Conservation (phyloP, 2,888 invertebrate genomes). For the Diaperis boleti region DNA sequence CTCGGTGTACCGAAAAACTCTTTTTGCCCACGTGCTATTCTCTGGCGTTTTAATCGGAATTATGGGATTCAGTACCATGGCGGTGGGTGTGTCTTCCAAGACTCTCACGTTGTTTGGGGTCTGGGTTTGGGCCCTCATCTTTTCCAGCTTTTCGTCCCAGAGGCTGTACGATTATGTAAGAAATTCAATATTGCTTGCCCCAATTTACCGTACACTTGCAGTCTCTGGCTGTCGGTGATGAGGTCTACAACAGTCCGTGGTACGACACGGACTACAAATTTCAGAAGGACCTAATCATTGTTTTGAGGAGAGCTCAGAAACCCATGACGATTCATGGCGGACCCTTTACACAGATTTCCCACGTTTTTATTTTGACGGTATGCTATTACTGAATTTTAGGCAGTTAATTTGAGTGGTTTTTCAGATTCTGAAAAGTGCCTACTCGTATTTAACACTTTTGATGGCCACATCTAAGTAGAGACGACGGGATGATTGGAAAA, state of each 20-base stretch:
- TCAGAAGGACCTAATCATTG: constrained; percentile 2
- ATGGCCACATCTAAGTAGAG: too few species aligned
- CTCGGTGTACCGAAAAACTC: constrained; percentile 1
- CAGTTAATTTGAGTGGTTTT: too few species aligned
- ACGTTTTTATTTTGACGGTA: constrained; percentile 3
- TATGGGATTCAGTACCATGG: constrained; percentile 23
- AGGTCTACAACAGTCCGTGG: constrained; percentile 14
- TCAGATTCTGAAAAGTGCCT: constrained; percentile 16
- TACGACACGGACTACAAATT: constrained; percentile 3
- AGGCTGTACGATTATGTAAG: constrained; percentile 15
- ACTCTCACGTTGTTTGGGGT: constrained; percentile 23
- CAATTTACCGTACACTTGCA: constrained; percentile 2
- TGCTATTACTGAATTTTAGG: not conserved
- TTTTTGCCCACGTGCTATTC: constrained; percentile 30
- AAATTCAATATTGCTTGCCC: not conserved
- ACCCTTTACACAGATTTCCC: not conserved
- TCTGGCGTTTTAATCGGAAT: constrained; percentile 31
- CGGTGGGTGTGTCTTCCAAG: constrained; percentile 20
- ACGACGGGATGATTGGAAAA: too few species aligned
- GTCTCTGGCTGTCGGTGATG: constrained; percentile 1
- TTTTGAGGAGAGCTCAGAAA: constrained; percentile 7
- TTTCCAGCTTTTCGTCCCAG: constrained; percentile 21
- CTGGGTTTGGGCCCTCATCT: constrained; percentile 20
- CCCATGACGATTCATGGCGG: constrained; percentile 6
- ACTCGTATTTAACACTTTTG: constrained; percentile 7